Percentiles rank a stretch among this genome's conserved stretches.
These are phyloP conservation scores for Petrolisthes manimaculis DNA, from an alignment of 2,888 invertebrate species.

Conservation along the genomic window DNA sequence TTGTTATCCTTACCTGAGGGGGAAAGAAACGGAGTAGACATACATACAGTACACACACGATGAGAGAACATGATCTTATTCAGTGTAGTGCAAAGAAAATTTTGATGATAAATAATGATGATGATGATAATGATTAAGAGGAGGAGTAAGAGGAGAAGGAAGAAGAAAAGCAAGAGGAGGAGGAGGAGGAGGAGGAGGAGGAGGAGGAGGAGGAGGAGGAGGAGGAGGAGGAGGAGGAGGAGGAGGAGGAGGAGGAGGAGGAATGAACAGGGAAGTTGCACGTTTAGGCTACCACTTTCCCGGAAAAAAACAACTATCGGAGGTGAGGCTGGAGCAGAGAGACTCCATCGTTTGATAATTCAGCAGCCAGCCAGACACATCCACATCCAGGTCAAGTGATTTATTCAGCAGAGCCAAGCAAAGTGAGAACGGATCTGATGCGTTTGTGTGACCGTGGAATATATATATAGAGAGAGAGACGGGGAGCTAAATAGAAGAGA, in stretches of 20 bases:
- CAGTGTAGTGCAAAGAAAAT: not conserved
- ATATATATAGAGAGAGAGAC: not conserved
- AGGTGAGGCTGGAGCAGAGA: not conserved
- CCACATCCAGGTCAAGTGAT: too few species aligned
- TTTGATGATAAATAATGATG: not conserved
- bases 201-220: not conserved
- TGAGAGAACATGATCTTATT: too few species aligned
- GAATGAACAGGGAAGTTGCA: not conserved
- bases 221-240: not conserved
- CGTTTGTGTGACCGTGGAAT: not conserved
- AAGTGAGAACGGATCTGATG: not conserved
- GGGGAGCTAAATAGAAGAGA: not conserved
- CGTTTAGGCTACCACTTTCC: not conserved
- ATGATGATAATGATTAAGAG: not conserved
- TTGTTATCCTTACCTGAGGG: too few species aligned
- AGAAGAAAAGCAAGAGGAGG: not conserved
- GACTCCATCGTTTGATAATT: not conserved
- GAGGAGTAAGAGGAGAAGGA: not conserved
- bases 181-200: not conserved
- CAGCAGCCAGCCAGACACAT: too few species aligned
- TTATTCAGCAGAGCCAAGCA: too few species aligned
- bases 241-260: slow-evolving; percentile 1
- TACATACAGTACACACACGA: too few species aligned
- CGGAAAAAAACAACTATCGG: not conserved
- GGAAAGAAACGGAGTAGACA: too few species aligned